Evolutionary conservation across 2,113 vertebrate species (phyloP), one percentile per base, ranked within the genome.

Genomic region (Bubo scandiacus): DNA sequence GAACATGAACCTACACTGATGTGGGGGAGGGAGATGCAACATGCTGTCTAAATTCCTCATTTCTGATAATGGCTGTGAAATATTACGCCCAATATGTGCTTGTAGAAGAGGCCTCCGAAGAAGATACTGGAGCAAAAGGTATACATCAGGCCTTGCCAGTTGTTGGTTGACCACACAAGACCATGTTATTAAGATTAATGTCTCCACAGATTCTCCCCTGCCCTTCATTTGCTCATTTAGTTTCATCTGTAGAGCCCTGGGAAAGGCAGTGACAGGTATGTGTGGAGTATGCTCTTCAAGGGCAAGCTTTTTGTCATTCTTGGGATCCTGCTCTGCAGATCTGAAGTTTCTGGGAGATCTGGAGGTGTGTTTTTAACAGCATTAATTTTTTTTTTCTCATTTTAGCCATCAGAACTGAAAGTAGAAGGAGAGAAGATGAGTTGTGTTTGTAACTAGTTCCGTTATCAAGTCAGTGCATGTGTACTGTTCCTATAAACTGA

Each of bases 401-500:
- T 58, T 62, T 13, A 71, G 22, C 27, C 42, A 18, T 10, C 26
- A 47, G 72, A 49, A 68, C 3, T 71, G 13, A 25, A 38, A 38
- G 66, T 8, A 23, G 42, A 2, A 18, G 30, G 38, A 36, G 68
- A 74, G 42, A 9, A 10, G 40, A 22, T 11, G 45, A 54, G 36
- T 15, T 61, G 17, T 0, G 0, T 72, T 61, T 52, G 34, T 43
- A 62, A 5, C 43, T 47, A 15, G 10, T 23, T 72, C 36, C 1
- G 1, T n/a, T 29, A 5, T 23, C 18, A 34, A 42, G 29, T 30
- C 34, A 16, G 19, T 36, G 16, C 0, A 0, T 34, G 16, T 1
- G 16, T 45, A 11, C 13, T 21, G 29, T 7, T 78, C 45, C 68
- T 51, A 3, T 12, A 5, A 66, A 5, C 63, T 10, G 25, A 25